Conservation (phyloP, 1,140 invertebrate species). For the Lamellibrachia luymesi region DNA sequence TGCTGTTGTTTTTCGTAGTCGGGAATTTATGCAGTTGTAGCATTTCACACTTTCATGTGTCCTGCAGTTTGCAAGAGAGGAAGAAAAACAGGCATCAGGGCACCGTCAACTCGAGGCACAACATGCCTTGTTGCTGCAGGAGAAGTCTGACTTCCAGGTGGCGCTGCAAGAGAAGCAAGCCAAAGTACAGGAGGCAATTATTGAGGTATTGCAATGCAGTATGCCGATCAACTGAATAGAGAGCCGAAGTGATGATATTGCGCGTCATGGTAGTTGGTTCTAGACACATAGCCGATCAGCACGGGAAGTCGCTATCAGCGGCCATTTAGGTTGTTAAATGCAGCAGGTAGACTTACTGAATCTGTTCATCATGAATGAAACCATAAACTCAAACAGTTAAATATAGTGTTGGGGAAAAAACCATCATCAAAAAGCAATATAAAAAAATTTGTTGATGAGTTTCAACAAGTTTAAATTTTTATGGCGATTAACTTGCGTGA, state of each 20-base stretch:
- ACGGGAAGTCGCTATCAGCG: too few relatives aligned
- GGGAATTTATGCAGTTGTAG: too few relatives aligned
- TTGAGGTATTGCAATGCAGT: slow-evolving; percentile 34
- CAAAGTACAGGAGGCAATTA: slow-evolving; percentile 50
- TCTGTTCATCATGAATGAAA: too few relatives aligned
- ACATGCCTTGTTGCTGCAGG: not conserved
- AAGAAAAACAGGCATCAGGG: not conserved
- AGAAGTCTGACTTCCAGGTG: slow-evolving; percentile 31
- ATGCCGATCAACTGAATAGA: slow-evolving; percentile 31
- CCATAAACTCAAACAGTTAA: too few relatives aligned
- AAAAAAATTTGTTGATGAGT: too few relatives aligned
- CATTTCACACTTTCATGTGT: not conserved
- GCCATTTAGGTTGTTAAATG: too few relatives aligned
- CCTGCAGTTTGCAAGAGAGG: slow-evolving; percentile 11
- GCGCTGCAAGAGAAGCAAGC: slow-evolving; percentile 31
- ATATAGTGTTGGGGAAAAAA: too few relatives aligned
- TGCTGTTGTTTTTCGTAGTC: too few relatives aligned
- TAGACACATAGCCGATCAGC: too few relatives aligned
- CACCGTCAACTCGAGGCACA: slow-evolving; percentile 10
- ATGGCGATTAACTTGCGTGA: not conserved
- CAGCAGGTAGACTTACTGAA: too few relatives aligned
- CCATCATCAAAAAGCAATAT: too few relatives aligned
- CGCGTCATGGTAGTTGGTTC: too few relatives aligned
- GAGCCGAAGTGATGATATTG: not conserved
- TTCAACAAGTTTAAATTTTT: not conserved